These are phyloP conservation scores for Ostrea denselamellosa DNA, from an alignment of 1,140 invertebrate genomes.

Conservation along the genomic window DNA sequence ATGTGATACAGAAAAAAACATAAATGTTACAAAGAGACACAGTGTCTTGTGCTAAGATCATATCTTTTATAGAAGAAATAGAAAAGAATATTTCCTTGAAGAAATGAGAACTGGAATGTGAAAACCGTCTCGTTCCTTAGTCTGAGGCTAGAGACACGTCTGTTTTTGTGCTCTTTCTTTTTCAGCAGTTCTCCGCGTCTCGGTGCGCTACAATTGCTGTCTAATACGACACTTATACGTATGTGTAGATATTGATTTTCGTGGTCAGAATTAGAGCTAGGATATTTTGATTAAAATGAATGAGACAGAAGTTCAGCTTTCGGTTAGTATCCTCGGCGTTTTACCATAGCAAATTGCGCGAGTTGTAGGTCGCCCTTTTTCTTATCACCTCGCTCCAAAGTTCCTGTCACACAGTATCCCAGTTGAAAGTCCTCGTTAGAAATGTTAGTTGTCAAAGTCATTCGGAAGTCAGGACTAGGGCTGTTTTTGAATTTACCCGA, in stretches of 20 bases:
- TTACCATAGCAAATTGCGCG: conserved; percentile 91
- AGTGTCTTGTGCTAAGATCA: background rate
- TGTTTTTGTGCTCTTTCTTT: background rate
- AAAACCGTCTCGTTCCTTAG: conserved; percentile 3
- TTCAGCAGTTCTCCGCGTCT: conserved; percentile 16
- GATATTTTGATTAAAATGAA: conserved; percentile 33
- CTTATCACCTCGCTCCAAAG: conserved; percentile 86
- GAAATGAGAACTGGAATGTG: conserved; percentile 33
- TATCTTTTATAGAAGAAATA: conserved; percentile 1
- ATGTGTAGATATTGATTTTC: conserved; percentile 24
- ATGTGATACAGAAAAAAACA: background rate
- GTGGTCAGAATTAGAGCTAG: conserved; percentile 27
- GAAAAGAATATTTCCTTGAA: background rate
- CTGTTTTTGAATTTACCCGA: conserved; percentile 87
- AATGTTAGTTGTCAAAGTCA: conserved; percentile 88
- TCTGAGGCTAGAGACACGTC: background rate
- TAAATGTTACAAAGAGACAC: background rate
- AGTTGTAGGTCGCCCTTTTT: conserved; percentile 86
- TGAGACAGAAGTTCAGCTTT: background rate
- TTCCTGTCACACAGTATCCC: conserved; percentile 92
- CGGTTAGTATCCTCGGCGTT: conserved; percentile 80
- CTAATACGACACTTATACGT: conserved; percentile 22
- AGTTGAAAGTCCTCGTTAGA: conserved; percentile 90
- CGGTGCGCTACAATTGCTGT: background rate
- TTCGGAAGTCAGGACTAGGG: conserved; percentile 81